phyloP scores from a whole-genome alignment of 2,797 vertebrate genomes.

The Eulemur mongoz region DNA sequence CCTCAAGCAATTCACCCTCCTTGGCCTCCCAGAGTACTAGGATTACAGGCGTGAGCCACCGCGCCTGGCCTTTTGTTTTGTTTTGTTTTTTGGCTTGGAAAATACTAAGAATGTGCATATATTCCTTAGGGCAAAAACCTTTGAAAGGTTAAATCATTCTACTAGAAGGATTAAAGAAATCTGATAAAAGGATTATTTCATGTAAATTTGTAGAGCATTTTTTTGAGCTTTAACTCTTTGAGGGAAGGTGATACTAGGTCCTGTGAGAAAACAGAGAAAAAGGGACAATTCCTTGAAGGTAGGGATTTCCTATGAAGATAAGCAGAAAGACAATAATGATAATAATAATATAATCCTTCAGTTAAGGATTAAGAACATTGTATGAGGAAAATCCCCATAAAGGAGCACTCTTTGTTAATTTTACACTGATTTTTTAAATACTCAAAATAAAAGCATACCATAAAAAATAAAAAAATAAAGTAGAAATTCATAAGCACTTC shows the following conservation, averaged over 20 bases:
- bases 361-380: not conserved
- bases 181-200: not conserved
- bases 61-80: too few species aligned
- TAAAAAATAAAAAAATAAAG: not conserved
- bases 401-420: not conserved
- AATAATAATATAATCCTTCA: not conserved
- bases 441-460: conserved; percentile 15
- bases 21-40: too few species aligned
- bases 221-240: conserved; percentile 27
- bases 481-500: not conserved
- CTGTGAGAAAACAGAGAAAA: not conserved
- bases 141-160: not conserved
- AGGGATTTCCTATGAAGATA: not conserved
- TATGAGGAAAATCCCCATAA: not conserved
- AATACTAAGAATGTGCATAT: not conserved
- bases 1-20: too few species aligned
- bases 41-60: too few species aligned
- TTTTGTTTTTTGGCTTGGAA: not conserved
- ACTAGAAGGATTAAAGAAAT: not conserved
- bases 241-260: not conserved
- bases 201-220: conserved; percentile 5
- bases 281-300: not conserved
- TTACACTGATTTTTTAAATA: not conserved
- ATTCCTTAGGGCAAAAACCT: not conserved
- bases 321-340: conserved; percentile 13